phyloP scores from a whole-genome alignment of 2,797 vertebrate genomes.

The Sebastes matsubarae region DNA sequence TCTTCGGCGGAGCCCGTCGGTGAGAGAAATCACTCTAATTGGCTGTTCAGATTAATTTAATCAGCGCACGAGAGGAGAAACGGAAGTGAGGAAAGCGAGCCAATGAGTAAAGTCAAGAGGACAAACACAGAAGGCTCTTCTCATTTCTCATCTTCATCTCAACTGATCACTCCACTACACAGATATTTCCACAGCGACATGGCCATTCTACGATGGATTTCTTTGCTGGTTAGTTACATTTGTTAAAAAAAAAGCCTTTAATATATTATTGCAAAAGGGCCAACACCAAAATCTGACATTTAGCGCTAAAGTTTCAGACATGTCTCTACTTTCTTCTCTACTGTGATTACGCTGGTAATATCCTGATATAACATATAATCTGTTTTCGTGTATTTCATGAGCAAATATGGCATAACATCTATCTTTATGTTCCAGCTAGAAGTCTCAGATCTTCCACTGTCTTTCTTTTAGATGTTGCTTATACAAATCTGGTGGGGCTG shows the following conservation, averaged over 20 bases:
- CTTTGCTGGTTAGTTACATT: background rate
- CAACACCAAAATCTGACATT: background rate
- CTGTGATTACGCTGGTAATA: background rate
- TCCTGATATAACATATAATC: too few relatives aligned
- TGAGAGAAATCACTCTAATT: too few relatives aligned
- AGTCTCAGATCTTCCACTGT: background rate
- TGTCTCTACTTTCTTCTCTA: background rate
- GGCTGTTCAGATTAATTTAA: too few relatives aligned
- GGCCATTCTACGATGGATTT: background rate
- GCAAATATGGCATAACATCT: background rate
- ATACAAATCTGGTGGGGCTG: background rate
- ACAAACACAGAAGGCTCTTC: too few relatives aligned
- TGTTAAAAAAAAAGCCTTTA: background rate
- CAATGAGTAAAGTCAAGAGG: too few relatives aligned
- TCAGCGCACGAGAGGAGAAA: too few relatives aligned
- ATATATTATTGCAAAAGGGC: background rate
- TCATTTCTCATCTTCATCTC: too few relatives aligned
- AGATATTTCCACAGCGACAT: too few relatives aligned
- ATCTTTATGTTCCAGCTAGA: background rate
- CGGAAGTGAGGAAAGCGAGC: too few relatives aligned
- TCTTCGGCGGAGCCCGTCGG: too few relatives aligned
- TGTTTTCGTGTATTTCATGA: background rate
- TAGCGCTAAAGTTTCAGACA: background rate
- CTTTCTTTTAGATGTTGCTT: background rate
- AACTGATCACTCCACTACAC: too few relatives aligned